Evolutionary conservation across 2,797 vertebrate species (phyloP).

Genomic region (Lycodopsis pacificus): DNA sequence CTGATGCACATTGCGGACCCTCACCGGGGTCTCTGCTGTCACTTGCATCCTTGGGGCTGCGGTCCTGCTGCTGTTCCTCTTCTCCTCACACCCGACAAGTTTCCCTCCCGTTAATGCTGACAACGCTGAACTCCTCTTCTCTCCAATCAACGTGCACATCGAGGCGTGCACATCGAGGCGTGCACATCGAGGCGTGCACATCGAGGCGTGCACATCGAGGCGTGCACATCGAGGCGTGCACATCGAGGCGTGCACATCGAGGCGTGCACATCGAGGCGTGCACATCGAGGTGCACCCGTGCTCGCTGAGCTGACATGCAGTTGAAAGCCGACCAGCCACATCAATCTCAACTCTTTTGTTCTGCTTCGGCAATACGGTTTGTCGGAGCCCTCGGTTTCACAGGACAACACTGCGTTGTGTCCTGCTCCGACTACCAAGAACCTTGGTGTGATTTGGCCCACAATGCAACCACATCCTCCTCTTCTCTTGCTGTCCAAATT

Average conservation of each 20-base stretch:
- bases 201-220: no score
- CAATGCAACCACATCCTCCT: background rate
- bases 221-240: no score
- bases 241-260: no score
- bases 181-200: no score
- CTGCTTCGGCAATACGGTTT: constrained; percentile 19
- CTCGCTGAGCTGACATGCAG: constrained; percentile 50
- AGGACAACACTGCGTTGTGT: constrained; percentile 7
- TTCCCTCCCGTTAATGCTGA: constrained; percentile 29
- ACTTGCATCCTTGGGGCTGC: constrained; percentile 7
- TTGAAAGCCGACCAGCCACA: constrained; percentile 44
- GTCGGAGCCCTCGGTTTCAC: background rate
- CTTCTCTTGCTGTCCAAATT: constrained; percentile 38
- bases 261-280: no score
- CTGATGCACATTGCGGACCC: background rate
- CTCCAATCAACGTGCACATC: constrained; percentile 29
- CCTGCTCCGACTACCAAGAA: constrained; percentile 16
- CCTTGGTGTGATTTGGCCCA: constrained; percentile 15
- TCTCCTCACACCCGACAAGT: constrained; percentile 16
- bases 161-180: constrained; percentile 9
- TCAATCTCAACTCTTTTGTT: constrained; percentile 38
- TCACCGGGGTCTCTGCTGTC: constrained; percentile 19
- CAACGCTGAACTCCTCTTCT: constrained; percentile 38
- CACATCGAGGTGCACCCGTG: background rate
- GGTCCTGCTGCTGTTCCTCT: constrained; percentile 13